These are phyloP conservation scores for Koerneria pararmatus DNA, from an alignment of 2,888 invertebrate genomes.

Conservation along the genomic window DNA sequence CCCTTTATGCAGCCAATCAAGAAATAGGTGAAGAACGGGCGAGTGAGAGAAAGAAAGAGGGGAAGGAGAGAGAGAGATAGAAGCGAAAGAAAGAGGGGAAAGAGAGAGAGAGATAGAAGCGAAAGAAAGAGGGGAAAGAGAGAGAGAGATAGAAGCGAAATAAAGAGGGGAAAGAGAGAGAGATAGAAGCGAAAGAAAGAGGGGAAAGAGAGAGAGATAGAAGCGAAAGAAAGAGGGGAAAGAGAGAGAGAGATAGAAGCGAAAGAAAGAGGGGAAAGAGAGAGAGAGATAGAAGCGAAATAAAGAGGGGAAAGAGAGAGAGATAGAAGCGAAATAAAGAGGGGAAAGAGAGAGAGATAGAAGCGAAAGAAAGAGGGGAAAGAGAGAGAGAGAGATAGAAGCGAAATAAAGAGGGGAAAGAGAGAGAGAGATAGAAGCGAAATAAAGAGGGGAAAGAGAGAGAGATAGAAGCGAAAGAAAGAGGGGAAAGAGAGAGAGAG, in stretches of 20 bases:
- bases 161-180: not conserved
- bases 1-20: no score
- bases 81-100: not conserved
- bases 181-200: not conserved
- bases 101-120: not conserved
- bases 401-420: not conserved
- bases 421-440: not conserved
- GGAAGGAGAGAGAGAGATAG: not conserved
- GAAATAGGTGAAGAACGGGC: conserved; percentile 15
- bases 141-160: not conserved
- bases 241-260: conserved; percentile 1
- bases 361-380: no score
- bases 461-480: conserved; percentile 9
- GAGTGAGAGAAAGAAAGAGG: not conserved
- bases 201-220: not conserved
- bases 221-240: not conserved
- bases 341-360: no score
- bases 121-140: not conserved
- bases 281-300: not conserved
- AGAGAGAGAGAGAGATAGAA: no score
- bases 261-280: conserved; percentile 1
- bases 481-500: conserved; percentile 17
- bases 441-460: not conserved
- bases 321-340: no score
- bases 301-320: no score